Evolutionary conservation across 2,113 vertebrate species (phyloP).

Genomic region (Lepidothrix coronata): DNA sequence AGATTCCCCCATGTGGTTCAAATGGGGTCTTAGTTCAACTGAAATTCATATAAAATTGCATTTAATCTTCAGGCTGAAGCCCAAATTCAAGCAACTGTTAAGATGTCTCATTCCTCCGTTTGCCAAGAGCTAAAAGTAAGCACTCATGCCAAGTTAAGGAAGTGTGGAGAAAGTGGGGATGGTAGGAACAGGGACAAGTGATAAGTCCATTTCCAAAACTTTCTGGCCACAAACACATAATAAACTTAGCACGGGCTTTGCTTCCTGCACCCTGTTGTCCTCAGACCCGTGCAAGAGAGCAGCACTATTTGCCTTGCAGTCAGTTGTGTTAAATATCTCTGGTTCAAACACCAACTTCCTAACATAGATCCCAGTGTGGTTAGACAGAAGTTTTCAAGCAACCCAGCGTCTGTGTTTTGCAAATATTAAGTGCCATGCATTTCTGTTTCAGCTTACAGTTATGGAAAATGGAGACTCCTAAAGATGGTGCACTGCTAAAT

Average conservation of each 20-base stretch:
- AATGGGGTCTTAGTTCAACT: background rate
- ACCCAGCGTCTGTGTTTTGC: background rate
- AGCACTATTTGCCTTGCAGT: background rate
- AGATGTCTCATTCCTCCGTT: background rate
- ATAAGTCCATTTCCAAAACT: background rate
- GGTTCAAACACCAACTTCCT: background rate
- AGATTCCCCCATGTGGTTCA: background rate
- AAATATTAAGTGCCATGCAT: background rate
- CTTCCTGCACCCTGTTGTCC: background rate
- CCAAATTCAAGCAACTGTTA: background rate
- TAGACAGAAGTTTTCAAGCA: background rate
- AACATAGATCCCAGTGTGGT: background rate
- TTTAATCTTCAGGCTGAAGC: background rate
- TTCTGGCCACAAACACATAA: background rate
- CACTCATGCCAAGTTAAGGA: background rate
- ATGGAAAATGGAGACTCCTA: background rate
- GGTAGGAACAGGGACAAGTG: background rate
- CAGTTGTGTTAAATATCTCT: background rate
- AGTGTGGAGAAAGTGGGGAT: background rate
- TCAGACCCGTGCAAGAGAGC: background rate
- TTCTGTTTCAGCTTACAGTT: background rate
- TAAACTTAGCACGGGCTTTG: background rate
- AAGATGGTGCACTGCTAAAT: background rate
- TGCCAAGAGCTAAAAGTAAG: background rate
- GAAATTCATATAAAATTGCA: background rate